A percentile compares a stretch with the other conserved stretches of the same genome.
Evolutionary conservation across 2,888 invertebrate species (phyloP).

Genomic region (Sinelater perroti): DNA sequence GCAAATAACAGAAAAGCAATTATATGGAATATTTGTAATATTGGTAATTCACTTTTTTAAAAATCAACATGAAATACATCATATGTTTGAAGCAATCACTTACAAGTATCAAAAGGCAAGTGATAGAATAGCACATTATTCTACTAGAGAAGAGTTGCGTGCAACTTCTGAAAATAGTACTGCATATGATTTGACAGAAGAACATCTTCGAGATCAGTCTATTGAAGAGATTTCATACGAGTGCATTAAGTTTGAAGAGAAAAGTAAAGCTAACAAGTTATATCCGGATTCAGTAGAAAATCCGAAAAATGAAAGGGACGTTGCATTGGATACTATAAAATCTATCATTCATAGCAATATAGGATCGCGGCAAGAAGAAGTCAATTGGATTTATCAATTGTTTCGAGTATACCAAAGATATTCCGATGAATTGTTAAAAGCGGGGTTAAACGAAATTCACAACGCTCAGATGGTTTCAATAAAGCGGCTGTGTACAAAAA

Average conservation of each 20-base stretch:
- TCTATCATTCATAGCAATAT: slow-evolving; percentile 73
- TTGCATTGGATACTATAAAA: slow-evolving; percentile 65
- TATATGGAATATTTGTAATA: slow-evolving; percentile 34
- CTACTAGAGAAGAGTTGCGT: too few species aligned
- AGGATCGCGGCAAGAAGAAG: slow-evolving; percentile 68
- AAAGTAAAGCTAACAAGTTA: slow-evolving; percentile 5
- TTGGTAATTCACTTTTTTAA: slow-evolving; percentile 33
- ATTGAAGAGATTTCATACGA: slow-evolving; percentile 22
- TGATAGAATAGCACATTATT: too few species aligned
- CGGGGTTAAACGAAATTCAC: slow-evolving; percentile 68
- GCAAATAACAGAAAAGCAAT: slow-evolving; percentile 23
- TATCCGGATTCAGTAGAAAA: background rate
- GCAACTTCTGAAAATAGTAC: background rate
- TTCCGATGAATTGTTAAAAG: slow-evolving; percentile 69
- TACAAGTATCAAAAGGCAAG: slow-evolving; percentile 3
- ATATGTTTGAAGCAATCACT: slow-evolving; percentile 23
- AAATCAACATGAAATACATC: slow-evolving; percentile 29
- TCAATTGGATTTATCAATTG: slow-evolving; percentile 71
- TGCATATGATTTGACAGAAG: background rate
- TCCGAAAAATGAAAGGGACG: slow-evolving; percentile 57
- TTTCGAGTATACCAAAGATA: slow-evolving; percentile 78
- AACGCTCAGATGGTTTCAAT: slow-evolving; percentile 68
- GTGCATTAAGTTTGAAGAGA: background rate
- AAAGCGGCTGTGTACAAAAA: slow-evolving; percentile 57
- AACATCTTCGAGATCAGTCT: background rate